Evolutionary conservation across 1,140 invertebrate species (phyloP).

Genomic region (Neuroterus valhalla): DNA sequence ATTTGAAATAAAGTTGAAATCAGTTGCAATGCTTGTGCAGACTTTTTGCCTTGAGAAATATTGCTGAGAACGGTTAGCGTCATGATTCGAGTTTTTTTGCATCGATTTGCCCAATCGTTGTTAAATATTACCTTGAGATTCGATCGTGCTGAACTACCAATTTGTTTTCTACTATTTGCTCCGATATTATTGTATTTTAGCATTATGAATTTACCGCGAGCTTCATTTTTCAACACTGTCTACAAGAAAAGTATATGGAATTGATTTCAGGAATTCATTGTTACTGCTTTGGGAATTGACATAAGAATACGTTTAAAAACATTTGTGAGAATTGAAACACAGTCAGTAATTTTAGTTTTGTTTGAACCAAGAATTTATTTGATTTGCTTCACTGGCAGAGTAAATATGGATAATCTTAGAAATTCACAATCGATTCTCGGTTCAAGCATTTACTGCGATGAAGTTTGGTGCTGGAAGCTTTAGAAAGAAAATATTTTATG

Average conservation of each 20-base stretch:
- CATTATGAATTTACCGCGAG: not conserved
- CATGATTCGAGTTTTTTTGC: conserved; percentile 15
- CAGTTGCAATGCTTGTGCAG: not conserved
- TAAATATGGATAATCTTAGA: conserved; percentile 6
- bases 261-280: conserved; percentile 1
- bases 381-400: not conserved
- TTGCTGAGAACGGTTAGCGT: conserved; percentile 19
- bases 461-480: too few relatives aligned
- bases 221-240: conserved; percentile 17
- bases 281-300: not conserved
- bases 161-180: not conserved
- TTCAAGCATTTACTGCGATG: too few relatives aligned
- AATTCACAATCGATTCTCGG: not conserved
- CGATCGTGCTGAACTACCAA: not conserved
- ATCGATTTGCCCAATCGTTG: not conserved
- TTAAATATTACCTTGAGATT: not conserved
- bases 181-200: not conserved
- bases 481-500: too few relatives aligned
- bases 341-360: not conserved
- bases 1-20: conserved; percentile 11
- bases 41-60: not conserved
- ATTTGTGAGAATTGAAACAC: not conserved
- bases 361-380: not conserved
- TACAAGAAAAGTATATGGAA: conserved; percentile 16
- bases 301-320: not conserved